Conservation (phyloP, 2,113 vertebrate species). For the Aldabrachelys gigantea region DNA sequence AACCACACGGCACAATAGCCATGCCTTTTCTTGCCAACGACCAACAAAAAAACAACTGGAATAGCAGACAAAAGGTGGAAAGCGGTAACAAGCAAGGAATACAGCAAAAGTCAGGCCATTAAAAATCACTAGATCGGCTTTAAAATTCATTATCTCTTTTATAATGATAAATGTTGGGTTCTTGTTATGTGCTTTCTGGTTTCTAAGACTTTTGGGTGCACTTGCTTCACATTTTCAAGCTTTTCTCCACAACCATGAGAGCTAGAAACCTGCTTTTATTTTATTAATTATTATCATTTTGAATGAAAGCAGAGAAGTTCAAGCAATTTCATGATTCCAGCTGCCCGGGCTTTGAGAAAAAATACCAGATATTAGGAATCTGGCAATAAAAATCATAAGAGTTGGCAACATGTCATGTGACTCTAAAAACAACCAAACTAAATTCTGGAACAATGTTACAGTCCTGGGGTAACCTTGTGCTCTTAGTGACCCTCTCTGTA, state of each 20-base stretch:
- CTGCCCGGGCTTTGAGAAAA: neutral
- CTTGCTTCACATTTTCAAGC: neutral
- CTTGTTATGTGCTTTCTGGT: neutral
- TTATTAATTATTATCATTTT: neutral
- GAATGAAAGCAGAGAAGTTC: neutral
- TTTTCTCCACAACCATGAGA: neutral
- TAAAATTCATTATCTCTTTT: neutral
- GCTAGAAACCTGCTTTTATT: neutral
- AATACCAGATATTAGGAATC: neutral
- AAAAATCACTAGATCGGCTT: neutral
- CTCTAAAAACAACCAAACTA: neutral
- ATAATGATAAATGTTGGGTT: neutral
- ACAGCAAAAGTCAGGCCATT: neutral
- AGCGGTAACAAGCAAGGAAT: neutral
- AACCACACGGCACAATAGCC: fast-evolving
- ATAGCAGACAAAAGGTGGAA: neutral
- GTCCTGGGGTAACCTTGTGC: no score
- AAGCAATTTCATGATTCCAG: neutral
- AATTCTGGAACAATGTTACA: neutral
- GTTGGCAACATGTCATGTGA: neutral
- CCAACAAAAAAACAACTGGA: fast-evolving
- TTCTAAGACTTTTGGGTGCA: neutral
- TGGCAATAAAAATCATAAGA: neutral
- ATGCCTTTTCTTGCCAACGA: neutral
- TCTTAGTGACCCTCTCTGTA: no score